Evolutionary conservation across 2,888 invertebrate genomes (phyloP), one percentile per base, ranked within the genome.

Genomic region (Conchocele bisecta): DNA sequence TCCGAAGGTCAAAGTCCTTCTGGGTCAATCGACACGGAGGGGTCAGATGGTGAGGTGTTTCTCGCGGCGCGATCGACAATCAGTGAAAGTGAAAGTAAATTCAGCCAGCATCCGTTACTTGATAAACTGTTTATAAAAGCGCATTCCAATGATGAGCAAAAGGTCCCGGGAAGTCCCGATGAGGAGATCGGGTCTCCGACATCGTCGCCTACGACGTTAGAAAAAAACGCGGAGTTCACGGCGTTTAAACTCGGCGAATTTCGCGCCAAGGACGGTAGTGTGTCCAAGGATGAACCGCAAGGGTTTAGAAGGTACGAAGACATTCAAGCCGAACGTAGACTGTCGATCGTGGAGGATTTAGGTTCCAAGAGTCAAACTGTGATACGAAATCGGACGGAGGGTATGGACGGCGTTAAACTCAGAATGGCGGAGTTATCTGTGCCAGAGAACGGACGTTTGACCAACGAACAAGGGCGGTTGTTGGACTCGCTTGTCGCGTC

Each of bases 1-100:
- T 73, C 78, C 2, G 75, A 75, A 39, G 77, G 80, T 15, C 74
- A 79, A n/a, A 75, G 78, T 56, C 80, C 82, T 6, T 67, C 64
- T 4, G 76, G 73, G 4, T 79, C 79, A 1, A 66, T 80, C 15
- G 73, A 78, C n/a, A 50, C 61, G 37, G 73, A 77, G 9, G 63
- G 59, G 9, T 75, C 72, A 3, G 75, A 78, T 41, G 64, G 56
- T 5, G 75, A 71, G 56, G 76, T 71, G 41, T 76, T 61, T 37
- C 3, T 31, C 6, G 11, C 35, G 3, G 20, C 20, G 31, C 9
- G 51, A 17, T 51, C 51, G 11, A 51, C 31, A n/a, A 33, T 35
- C 2, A 35, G 20, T 20, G 33, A 20, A n/a, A n/a, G 33, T 31
- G 42, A n/a, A 3, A 44, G 57, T 1, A 37, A 26, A 11, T 11